Evolutionary conservation across 2,797 vertebrate species (phyloP).

Genomic region (Alcedo atthis): DNA sequence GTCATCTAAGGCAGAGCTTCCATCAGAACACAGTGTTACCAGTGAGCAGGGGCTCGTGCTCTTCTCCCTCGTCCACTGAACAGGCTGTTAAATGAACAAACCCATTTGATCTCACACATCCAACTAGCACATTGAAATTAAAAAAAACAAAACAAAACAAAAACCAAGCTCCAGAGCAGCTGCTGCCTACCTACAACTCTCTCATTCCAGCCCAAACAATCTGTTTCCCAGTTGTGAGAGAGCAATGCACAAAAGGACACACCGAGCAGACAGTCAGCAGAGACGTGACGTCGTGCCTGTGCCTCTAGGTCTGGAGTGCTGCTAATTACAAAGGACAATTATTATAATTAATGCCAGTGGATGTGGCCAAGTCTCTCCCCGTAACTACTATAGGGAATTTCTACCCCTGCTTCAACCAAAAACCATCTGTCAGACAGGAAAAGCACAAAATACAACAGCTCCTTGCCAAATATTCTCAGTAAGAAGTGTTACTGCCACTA

Average conservation of each 20-base stretch:
- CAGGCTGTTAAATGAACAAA: slow-evolving; percentile 64
- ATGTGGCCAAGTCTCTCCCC: slow-evolving; percentile 67
- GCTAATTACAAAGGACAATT: slow-evolving; percentile 66
- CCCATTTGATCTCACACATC: slow-evolving; percentile 38
- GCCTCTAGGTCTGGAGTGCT: slow-evolving; percentile 19
- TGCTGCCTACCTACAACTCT: slow-evolving; percentile 65
- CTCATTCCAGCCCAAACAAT: slow-evolving; percentile 71
- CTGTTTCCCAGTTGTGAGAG: slow-evolving; percentile 62
- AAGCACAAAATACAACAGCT: slow-evolving; percentile 36
- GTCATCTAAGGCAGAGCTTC: background rate
- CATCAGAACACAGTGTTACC: background rate
- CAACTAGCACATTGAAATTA: slow-evolving; percentile 2
- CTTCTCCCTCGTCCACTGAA: slow-evolving; percentile 1
- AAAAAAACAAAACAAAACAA: background rate
- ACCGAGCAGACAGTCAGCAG: slow-evolving; percentile 53
- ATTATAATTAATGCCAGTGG: slow-evolving; percentile 71
- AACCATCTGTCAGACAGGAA: slow-evolving; percentile 67
- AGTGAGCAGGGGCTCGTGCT: background rate
- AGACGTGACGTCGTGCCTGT: slow-evolving; percentile 28
- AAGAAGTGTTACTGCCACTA: slow-evolving; percentile 30
- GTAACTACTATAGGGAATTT: slow-evolving; percentile 69
- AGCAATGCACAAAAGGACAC: slow-evolving; percentile 43
- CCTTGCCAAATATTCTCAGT: slow-evolving; percentile 44
- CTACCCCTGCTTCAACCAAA: slow-evolving; percentile 57
- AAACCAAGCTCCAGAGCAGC: slow-evolving; percentile 31